phyloP scores from a whole-genome alignment of 23 tunicate genomes.

The Diplosoma virens region DNA sequence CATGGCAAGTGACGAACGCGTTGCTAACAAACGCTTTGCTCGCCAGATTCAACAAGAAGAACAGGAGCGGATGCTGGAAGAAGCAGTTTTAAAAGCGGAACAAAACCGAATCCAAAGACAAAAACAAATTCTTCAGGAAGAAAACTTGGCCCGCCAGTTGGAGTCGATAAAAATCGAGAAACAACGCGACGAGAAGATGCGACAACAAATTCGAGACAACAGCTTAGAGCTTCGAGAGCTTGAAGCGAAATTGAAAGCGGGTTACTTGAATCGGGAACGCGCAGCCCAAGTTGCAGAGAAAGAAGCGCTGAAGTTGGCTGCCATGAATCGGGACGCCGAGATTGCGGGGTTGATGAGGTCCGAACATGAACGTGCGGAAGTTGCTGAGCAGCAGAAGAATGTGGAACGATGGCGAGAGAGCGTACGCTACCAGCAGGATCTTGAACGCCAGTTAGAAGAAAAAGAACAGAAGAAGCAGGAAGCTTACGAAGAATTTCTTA shows the following conservation, averaged over 20 bases:
- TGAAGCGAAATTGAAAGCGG: constrained; percentile 83
- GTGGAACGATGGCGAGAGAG: constrained; percentile 78
- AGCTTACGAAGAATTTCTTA: constrained; percentile 92
- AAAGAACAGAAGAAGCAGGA: constrained; percentile 89
- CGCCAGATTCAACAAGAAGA: constrained; percentile 64
- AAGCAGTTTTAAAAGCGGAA: constrained; percentile 78
- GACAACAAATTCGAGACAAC: constrained; percentile 89
- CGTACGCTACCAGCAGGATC: constrained; percentile 75
- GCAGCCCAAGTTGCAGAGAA: constrained; percentile 92
- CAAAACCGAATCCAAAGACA: constrained; percentile 78
- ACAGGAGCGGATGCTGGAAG: constrained; percentile 87
- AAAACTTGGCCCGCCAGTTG: constrained; percentile 60
- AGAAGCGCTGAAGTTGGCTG: constrained; percentile 65
- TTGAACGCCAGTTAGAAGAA: constrained; percentile 90
- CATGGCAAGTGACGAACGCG: constrained; percentile 79
- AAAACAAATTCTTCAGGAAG: constrained; percentile 76
- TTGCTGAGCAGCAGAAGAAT: constrained; percentile 63
- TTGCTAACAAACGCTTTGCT: constrained; percentile 71
- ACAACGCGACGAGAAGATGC: constrained; percentile 90
- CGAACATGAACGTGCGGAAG: constrained; percentile 72
- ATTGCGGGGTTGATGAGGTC: constrained; percentile 60
- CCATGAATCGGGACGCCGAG: constrained; percentile 67
- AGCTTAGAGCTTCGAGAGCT: constrained; percentile 83
- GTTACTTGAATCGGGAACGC: constrained; percentile 89
- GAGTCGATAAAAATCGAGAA: constrained; percentile 66